Conservation (phyloP, 2,113 vertebrate genomes). For the Tragelaphus imberbis region DNA sequence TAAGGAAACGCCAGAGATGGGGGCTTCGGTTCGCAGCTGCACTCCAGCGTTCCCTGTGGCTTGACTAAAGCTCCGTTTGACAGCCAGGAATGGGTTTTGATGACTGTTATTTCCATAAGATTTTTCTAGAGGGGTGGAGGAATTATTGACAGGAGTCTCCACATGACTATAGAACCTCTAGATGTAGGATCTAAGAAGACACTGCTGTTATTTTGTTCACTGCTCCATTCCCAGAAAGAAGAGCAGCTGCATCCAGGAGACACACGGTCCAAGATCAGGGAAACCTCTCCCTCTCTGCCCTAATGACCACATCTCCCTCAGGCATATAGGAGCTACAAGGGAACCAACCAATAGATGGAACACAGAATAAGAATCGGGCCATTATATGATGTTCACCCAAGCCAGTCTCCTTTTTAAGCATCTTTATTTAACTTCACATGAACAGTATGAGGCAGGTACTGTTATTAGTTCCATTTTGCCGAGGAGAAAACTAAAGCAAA, state of each 20-base stretch:
- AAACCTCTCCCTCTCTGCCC: background rate
- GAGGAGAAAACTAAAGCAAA: background rate
- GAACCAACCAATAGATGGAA: background rate
- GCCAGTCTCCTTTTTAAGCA: background rate
- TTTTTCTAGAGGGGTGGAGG: background rate
- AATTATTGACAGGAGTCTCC: background rate
- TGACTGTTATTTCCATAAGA: background rate
- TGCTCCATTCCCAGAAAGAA: background rate
- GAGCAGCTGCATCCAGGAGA: background rate
- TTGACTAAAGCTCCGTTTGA: too few relatives aligned
- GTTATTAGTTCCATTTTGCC: background rate
- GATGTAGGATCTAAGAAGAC: background rate
- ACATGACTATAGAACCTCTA: background rate
- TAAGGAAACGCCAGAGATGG: background rate
- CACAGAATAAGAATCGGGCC: background rate
- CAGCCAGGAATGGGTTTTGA: background rate
- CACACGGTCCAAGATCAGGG: background rate
- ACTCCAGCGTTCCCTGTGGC: background rate
- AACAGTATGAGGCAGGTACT: background rate
- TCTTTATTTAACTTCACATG: background rate
- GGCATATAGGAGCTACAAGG: background rate
- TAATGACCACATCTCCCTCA: background rate
- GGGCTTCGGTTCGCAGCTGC: rapidly evolving
- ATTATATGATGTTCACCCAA: background rate
- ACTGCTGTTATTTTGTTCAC: background rate